phyloP scores from a whole-genome alignment of 2,797 vertebrate species.

The Gymnoscopelus braueri region DNA sequence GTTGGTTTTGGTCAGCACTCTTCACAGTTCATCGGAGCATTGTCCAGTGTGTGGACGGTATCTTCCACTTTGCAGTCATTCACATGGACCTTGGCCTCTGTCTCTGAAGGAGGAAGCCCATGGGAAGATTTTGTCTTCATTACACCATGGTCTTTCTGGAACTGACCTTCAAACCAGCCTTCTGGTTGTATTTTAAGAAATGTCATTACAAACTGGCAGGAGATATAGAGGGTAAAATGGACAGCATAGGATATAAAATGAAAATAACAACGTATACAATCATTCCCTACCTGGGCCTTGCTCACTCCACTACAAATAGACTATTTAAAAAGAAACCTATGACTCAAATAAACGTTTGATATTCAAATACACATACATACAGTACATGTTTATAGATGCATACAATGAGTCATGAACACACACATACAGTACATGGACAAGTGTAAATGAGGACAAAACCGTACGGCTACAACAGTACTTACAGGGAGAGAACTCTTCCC shows the following conservation, averaged over 20 bases:
- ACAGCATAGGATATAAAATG: constrained; percentile 40
- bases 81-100: not conserved
- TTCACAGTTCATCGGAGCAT: too few species aligned
- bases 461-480: constrained; percentile 10
- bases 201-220: not conserved
- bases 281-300: constrained; percentile 34
- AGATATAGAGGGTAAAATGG: constrained; percentile 11
- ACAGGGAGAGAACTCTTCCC: constrained; percentile 51
- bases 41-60: too few species aligned
- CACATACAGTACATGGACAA: constrained; percentile 64
- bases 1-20: too few species aligned
- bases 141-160: too few species aligned
- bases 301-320: constrained; percentile 40
- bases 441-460: constrained; percentile 39
- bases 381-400: constrained; percentile 30
- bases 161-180: not conserved
- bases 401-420: constrained; percentile 32
- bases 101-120: not conserved
- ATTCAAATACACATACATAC: not conserved
- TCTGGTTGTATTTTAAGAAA: not conserved
- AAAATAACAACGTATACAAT: constrained; percentile 32
- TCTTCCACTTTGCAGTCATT: not conserved
- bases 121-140: not conserved
- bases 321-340: constrained; percentile 50
- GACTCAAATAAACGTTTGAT: constrained; percentile 4